phyloP scores from a whole-genome alignment of 2,797 vertebrate genomes.

The Glyptemys insculpta region DNA sequence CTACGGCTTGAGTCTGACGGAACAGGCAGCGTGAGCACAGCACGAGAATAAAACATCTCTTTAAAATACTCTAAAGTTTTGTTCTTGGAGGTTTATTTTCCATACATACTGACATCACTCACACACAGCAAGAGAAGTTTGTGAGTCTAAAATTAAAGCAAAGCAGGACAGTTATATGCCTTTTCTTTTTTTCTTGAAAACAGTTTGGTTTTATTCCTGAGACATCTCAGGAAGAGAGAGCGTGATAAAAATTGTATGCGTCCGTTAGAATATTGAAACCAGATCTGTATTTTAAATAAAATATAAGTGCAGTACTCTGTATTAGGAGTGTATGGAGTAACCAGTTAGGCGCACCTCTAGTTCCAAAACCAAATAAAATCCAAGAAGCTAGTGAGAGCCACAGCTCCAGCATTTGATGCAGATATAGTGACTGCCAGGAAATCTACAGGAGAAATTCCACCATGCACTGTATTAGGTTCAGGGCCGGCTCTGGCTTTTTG shows the following conservation, averaged over 20 bases:
- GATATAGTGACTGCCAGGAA: background rate
- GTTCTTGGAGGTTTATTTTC: slow-evolving; percentile 19
- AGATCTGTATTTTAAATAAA: slow-evolving; percentile 54
- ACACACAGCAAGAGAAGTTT: background rate
- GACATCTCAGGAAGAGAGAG: slow-evolving; percentile 34
- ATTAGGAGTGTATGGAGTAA: background rate
- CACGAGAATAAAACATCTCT: background rate
- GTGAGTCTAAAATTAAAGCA: slow-evolving; percentile 25
- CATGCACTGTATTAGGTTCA: background rate
- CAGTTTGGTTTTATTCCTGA: slow-evolving; percentile 8
- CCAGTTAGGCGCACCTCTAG: background rate
- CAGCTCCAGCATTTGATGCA: background rate
- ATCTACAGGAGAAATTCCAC: background rate
- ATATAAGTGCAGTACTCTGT: background rate
- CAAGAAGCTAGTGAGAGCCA: slow-evolving; percentile 1
- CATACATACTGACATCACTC: background rate
- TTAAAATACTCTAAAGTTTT: slow-evolving; percentile 21
- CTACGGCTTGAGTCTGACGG: fast-evolving
- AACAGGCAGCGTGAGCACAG: background rate
- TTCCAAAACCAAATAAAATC: slow-evolving; percentile 17
- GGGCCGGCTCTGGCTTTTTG: too few relatives aligned
- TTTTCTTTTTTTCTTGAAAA: background rate
- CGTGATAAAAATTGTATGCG: slow-evolving; percentile 14
- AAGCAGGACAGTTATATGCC: background rate
- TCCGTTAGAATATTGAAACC: slow-evolving; percentile 48